phyloP scores from a whole-genome alignment of 2,888 invertebrate species.

The Harpalus rubripes region DNA sequence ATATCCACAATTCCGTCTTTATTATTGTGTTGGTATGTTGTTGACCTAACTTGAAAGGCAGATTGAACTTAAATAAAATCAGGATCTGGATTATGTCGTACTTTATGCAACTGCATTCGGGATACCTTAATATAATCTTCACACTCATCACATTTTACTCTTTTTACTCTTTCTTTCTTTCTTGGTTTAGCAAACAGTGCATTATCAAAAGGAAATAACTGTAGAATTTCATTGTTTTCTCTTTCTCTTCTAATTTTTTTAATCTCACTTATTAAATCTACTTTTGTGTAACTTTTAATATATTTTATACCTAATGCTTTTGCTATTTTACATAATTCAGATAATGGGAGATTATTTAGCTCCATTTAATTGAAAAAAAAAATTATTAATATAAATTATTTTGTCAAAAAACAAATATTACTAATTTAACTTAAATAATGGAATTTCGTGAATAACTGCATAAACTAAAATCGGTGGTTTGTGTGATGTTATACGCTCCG shows the following conservation, averaged over 20 bases:
- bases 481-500: no score
- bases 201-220: conserved; percentile 63
- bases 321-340: conserved; percentile 50
- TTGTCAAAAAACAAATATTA: no score
- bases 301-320: conserved; percentile 55
- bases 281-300: conserved; percentile 56
- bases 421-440: no score
- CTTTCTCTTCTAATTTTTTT: conserved; percentile 42
- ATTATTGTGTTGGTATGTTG: conserved; percentile 60
- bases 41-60: conserved; percentile 45
- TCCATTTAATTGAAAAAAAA: conserved; percentile 13
- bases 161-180: conserved; percentile 57
- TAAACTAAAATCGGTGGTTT: no score
- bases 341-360: conserved; percentile 23
- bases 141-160: conserved; percentile 60
- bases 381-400: neutral
- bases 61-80: conserved; percentile 54
- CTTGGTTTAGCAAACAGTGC: no score
- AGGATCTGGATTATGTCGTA: conserved; percentile 55
- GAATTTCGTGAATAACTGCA: no score
- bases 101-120: conserved; percentile 59
- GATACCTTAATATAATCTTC: conserved; percentile 57
- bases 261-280: conserved; percentile 55
- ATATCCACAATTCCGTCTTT: neutral
- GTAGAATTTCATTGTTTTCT: conserved; percentile 59